Evolutionary conservation across 2,797 vertebrate species (phyloP).

Genomic region (Siniperca scherzeri): DNA sequence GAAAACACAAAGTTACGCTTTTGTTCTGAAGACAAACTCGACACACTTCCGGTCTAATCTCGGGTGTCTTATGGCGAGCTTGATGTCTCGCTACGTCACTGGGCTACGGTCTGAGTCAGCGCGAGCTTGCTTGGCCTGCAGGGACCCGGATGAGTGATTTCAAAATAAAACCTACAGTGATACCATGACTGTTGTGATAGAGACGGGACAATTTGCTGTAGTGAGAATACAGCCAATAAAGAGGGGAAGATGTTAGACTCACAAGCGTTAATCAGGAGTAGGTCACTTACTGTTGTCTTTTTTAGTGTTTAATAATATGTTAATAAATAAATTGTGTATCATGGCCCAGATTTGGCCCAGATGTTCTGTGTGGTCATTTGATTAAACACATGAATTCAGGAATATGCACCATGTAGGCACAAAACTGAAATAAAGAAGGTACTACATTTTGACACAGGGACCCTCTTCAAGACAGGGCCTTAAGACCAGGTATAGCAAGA

Average conservation of each 20-base stretch:
- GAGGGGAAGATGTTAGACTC: not conserved
- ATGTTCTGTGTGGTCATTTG: not conserved
- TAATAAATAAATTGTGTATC: not conserved
- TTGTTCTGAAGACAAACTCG: slow-evolving; percentile 34
- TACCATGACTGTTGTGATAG: not conserved
- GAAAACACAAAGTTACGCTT: not conserved
- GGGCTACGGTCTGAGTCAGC: slow-evolving; percentile 63
- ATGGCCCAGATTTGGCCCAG: not conserved
- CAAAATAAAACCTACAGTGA: slow-evolving; percentile 66
- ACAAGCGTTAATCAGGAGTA: not conserved
- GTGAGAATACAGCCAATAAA: not conserved
- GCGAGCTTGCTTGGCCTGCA: slow-evolving; percentile 55
- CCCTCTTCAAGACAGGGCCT: not conserved
- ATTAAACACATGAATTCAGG: not conserved
- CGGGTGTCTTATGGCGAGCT: not conserved
- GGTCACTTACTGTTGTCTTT: not conserved
- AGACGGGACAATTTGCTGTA: not conserved
- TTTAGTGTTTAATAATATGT: not conserved
- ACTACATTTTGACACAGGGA: too few species aligned
- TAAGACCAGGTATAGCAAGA: not conserved
- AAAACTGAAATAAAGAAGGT: too few species aligned
- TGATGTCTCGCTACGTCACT: slow-evolving; percentile 76
- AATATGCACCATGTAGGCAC: not conserved
- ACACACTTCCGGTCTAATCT: not conserved
- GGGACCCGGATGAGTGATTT: slow-evolving; percentile 75